phyloP scores from a whole-genome alignment of 2,797 vertebrate species.

The Eptatretus atami region DNA sequence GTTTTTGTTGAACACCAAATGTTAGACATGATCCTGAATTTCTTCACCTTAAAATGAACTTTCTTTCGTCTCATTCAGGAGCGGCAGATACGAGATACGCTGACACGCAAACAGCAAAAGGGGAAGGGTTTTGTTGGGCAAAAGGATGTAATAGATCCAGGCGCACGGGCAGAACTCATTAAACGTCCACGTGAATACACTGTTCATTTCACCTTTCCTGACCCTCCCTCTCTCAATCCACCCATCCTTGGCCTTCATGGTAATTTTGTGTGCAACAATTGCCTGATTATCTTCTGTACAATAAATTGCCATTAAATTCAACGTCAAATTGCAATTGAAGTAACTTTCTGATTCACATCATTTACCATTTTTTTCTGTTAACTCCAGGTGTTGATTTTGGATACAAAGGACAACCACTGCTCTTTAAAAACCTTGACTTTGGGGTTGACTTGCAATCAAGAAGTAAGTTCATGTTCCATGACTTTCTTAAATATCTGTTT shows the following conservation, averaged over 20 bases:
- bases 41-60: no score
- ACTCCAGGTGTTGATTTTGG: constrained; percentile 36
- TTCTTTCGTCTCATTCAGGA: constrained; percentile 19
- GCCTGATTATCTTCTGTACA: no score
- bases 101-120: constrained; percentile 58
- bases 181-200: constrained; percentile 53
- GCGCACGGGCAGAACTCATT: constrained; percentile 34
- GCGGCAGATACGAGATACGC: constrained; percentile 45
- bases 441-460: constrained; percentile 70
- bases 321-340: no score
- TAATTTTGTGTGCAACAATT: constrained; percentile 12
- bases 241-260: constrained; percentile 50
- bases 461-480: constrained; percentile 21
- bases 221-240: constrained; percentile 48
- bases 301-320: no score
- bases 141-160: constrained; percentile 33
- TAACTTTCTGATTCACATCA: no score
- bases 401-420: constrained; percentile 29
- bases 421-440: constrained; percentile 58
- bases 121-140: constrained; percentile 18
- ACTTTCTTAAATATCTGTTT: no score
- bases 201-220: constrained; percentile 64
- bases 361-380: neutral
- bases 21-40: no score
- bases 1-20: no score